These are phyloP conservation scores for Mastacembelus armatus DNA, from an alignment of 2,797 vertebrate genomes.

Conservation along the genomic window DNA sequence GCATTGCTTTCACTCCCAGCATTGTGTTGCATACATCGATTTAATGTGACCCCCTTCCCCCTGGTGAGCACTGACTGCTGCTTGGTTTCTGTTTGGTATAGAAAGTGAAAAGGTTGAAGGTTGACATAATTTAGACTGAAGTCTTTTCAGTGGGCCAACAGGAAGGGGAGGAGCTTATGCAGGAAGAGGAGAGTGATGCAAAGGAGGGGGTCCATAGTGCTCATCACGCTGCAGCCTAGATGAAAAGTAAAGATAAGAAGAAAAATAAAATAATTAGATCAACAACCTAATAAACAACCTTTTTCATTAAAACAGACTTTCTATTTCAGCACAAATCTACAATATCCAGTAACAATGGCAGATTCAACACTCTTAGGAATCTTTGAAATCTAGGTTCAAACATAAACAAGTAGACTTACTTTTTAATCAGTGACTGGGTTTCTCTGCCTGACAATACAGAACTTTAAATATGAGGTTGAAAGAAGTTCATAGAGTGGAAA, in stretches of 20 bases:
- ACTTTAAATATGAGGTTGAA: no score
- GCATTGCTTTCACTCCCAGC: conserved; percentile 30
- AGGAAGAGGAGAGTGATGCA: conserved; percentile 87
- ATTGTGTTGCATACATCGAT: conserved; percentile 61
- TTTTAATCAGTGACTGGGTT: no score
- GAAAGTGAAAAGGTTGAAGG: conserved; percentile 67
- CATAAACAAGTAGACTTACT: no score
- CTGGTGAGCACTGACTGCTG: conserved; percentile 44
- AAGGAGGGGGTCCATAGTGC: conserved; percentile 84
- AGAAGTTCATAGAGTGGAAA: no score
- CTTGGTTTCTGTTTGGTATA: conserved; percentile 75
- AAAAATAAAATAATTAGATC: background rate
- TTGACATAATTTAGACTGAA: conserved; percentile 59
- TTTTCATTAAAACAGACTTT: background rate
- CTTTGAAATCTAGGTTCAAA: no score
- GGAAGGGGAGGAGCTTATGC: conserved; percentile 88
- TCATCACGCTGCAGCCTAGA: conserved; percentile 86
- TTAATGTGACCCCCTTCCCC: conserved; percentile 52
- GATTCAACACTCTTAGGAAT: no score
- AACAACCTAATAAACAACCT: background rate
- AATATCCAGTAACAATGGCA: no score
- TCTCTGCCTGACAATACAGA: no score
- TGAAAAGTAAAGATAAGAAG: conserved; percentile 27
- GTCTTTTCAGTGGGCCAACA: conserved; percentile 87
- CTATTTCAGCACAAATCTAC: no score